These are phyloP conservation scores for Poecilia gillii DNA, from an alignment of 2,797 vertebrate species.

Conservation along the genomic window DNA sequence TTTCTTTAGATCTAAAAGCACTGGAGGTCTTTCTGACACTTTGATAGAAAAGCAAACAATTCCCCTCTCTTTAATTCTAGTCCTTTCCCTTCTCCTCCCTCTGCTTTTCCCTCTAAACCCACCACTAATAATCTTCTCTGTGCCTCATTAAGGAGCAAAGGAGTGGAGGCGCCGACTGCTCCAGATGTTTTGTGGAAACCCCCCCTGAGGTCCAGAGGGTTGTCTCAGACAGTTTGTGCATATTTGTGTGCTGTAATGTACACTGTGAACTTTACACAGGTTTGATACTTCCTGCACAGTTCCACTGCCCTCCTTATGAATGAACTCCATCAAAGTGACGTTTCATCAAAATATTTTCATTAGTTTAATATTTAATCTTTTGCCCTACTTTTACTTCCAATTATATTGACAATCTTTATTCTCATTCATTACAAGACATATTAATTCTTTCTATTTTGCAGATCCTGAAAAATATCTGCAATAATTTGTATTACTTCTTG, in stretches of 20 bases:
- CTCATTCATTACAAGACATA: background rate
- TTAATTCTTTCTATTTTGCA: background rate
- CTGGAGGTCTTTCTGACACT: constrained; percentile 46
- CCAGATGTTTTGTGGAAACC: constrained; percentile 74
- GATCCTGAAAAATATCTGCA: background rate
- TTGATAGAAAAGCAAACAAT: constrained; percentile 62
- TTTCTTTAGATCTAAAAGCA: constrained; percentile 61
- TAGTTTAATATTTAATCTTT: background rate
- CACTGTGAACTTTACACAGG: constrained; percentile 24
- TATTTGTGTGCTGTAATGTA: constrained; percentile 42
- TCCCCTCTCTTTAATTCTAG: constrained; percentile 48
- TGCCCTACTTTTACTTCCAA: background rate
- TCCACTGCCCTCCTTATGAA: constrained; percentile 71
- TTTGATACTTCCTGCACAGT: constrained; percentile 47
- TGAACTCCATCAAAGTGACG: background rate
- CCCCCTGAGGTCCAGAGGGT: constrained; percentile 65
- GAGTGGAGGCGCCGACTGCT: constrained; percentile 56
- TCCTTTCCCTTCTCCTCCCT: constrained; percentile 35
- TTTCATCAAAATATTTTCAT: background rate
- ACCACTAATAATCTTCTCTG: constrained; percentile 72
- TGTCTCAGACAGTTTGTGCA: constrained; percentile 44
- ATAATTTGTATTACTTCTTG: background rate
- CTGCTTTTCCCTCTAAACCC: constrained; percentile 40
- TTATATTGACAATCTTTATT: background rate
- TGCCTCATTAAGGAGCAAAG: constrained; percentile 72